Base-by-base conservation (phyloP, 2,888 invertebrate species). In the Hydropsyche betteni region DNA sequence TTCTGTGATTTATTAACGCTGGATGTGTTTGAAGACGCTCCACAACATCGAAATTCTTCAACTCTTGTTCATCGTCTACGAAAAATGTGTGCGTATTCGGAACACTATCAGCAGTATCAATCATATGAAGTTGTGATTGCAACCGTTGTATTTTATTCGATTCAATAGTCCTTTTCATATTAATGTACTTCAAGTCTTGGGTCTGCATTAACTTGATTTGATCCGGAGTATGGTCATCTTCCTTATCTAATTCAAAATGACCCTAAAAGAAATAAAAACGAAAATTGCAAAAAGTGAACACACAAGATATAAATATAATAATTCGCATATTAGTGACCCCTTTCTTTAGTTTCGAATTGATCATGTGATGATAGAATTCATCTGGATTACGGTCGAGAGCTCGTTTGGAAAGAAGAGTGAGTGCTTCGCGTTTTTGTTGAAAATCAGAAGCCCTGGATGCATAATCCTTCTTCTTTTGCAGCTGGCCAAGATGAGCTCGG, bases 311-410 rank as follows among this genome's bases (percentile, higher is more conserved):
- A 55, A 2, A 10, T 10, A 55, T 1, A 3, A 7, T 64, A 8
- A 14, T n/a, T 7, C 12, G 38, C 16, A 61, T 34, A 53, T 14
- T 68, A 80, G 85, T 85, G 80, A 88, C 88, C 81, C 89, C 91
- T 81, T 88, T 84, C 77, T 88, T 87, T 0, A 93, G 85, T 84
- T 92, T 91, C 0, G 97, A 94, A 83, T 95, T 96, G 75, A 97
- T 91, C 98, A 99, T 99, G 83, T 98, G 97, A 86, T 95, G 96
- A 84, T 98, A 95, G 86, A 98, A 99, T 84, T 99, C 99, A 91
- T 99, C 98, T 0, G 98, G 97, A 87, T 99, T 99, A 83, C 93
- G 95, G 83, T 97, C 94, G 33, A 96, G 85, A 0, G 97, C 98
- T 76, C 94, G 90, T 83, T 93, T 64, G 12, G 64, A 24, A 7